Evolutionary conservation across 2,113 vertebrate species (phyloP), one percentile per base, ranked within the genome.

Genomic region (Cryptotis parvus): DNA sequence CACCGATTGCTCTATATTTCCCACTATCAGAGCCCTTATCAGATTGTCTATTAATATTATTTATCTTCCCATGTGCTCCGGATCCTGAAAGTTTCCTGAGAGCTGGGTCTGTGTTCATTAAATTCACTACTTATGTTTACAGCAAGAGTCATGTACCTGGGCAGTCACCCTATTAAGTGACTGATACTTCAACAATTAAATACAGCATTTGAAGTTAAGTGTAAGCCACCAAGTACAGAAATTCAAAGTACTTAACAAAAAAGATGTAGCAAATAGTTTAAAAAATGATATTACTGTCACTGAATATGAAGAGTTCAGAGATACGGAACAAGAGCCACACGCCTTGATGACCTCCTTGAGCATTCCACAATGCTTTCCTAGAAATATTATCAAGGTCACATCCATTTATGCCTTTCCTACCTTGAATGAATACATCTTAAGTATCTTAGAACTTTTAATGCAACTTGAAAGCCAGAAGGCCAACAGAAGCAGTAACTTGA

Each of bases 101-200:
- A 69, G 5, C 49, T 77, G 58, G 65, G 63, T 39, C 86, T 69
- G 24, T 77, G 27, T 78, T 35, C 9, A n/a, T 69, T 45, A 29
- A 9, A 9, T 37, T 70, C 69, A 80, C 31, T 2, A 24, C 39
- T 84, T 96, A 39, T 76, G 27, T 41, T 8, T 69, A 39, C 31
- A 83, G 69, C 41, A 75, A 27, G 77, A 79, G 66, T 78, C 43
- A 63, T 45, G 24, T 35, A 68, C 7, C 18, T 27, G 18, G 20
- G 52, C 8, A 55, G 70, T 52, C 75, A 35, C 24, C 31, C 45
- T 80, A 22, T 43, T 83, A 70, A 85, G 3, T 84, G 18, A 70
- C 31, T 55, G 14, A 74, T 55, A 33, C 61, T n/a, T 78, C 80
- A 81, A 11, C 72, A 45, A 73, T 92, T 94, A 91, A 82, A 90